Evolutionary conservation across 2,113 vertebrate species (phyloP).

Genomic region (Phycodurus eques): DNA sequence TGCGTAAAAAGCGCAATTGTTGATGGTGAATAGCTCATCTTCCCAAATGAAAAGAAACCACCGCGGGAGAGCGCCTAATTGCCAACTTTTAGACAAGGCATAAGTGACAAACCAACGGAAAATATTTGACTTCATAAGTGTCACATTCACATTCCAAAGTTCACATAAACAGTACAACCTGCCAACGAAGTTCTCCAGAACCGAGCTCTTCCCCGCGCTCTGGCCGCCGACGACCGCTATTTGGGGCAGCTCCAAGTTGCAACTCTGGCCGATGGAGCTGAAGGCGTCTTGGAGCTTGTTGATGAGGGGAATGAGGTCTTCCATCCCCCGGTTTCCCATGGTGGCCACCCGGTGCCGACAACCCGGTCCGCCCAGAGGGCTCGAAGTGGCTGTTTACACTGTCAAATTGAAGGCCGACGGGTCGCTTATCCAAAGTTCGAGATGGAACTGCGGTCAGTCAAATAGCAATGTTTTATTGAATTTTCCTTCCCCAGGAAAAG

Average conservation of each 20-base stretch:
- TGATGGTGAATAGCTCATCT: constrained; percentile 39
- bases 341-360: constrained; percentile 38
- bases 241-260: constrained; percentile 92
- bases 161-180: constrained; percentile 68
- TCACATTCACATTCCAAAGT: neutral
- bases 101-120: neutral
- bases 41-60: constrained; percentile 24
- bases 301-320: constrained; percentile 93
- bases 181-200: constrained; percentile 94
- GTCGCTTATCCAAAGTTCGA: constrained; percentile 42
- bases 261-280: constrained; percentile 94
- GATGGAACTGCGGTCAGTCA: constrained; percentile 6
- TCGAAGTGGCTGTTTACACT: constrained; percentile 5
- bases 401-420: constrained; percentile 14
- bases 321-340: constrained; percentile 98
- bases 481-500: neutral
- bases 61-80: constrained; percentile 32
- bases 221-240: constrained; percentile 96
- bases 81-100: constrained; percentile 35
- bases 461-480: neutral
- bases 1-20: constrained; percentile 36
- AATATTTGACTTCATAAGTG: neutral
- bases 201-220: constrained; percentile 96
- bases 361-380: constrained; percentile 21
- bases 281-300: constrained; percentile 97